These are phyloP conservation scores for Cerastis rubricosa DNA, from an alignment of 2,888 invertebrate species.

Conservation along the genomic window DNA sequence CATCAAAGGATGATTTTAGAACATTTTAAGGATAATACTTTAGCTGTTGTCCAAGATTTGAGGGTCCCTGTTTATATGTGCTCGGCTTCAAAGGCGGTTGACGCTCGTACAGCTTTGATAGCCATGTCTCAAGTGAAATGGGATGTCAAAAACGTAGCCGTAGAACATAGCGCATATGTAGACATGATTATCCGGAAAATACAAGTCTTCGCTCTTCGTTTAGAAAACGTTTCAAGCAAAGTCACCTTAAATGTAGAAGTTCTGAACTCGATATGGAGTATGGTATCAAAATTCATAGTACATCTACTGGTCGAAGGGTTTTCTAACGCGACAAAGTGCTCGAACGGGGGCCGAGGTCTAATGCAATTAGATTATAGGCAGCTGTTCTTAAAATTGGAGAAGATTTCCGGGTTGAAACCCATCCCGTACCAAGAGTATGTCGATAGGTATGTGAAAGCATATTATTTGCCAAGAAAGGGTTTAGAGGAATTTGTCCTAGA, in stretches of 20 bases:
- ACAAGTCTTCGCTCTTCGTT: constrained; percentile 94
- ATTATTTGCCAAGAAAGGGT: constrained; percentile 96
- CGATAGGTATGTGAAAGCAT: constrained; percentile 98
- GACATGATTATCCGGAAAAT: constrained; percentile 94
- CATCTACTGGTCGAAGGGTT: constrained; percentile 98
- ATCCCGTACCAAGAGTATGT: constrained; percentile 97
- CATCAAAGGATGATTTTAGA: constrained; percentile 93
- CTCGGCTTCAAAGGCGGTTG: constrained; percentile 95
- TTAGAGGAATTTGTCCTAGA: constrained; percentile 97
- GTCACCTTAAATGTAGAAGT: constrained; percentile 94
- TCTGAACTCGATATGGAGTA: constrained; percentile 95
- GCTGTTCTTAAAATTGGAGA: constrained; percentile 97
- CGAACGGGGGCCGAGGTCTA: constrained; percentile 98
- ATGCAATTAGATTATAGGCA: constrained; percentile 99
- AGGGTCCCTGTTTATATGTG: constrained; percentile 96
- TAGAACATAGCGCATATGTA: constrained; percentile 97
- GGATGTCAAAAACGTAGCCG: constrained; percentile 98
- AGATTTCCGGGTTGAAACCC: constrained; percentile 95
- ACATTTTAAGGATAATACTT: constrained; percentile 94
- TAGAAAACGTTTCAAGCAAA: constrained; percentile 93
- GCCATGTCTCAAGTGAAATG: constrained; percentile 98
- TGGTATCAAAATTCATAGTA: constrained; percentile 96
- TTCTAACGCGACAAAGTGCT: constrained; percentile 97
- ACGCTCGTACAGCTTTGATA: constrained; percentile 93
- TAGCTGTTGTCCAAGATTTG: constrained; percentile 93